Base-by-base conservation (phyloP, 1,140 invertebrate species). In the Pseudomyrmex dendroicus region DNA sequence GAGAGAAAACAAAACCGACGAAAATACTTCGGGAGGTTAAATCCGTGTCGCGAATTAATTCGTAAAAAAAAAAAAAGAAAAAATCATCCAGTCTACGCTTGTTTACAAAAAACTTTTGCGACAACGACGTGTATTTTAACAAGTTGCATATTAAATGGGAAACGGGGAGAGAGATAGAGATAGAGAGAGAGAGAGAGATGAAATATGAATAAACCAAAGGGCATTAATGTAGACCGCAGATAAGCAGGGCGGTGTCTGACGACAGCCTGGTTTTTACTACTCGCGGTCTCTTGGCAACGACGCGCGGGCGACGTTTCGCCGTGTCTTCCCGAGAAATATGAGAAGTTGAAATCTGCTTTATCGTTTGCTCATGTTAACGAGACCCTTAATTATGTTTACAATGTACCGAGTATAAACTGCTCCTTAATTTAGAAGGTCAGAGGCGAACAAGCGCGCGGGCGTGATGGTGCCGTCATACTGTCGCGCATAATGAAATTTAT, bases 341-440 rank as follows among this genome's bases (percentile, higher is more conserved):
- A 73, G 66, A 67, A 67, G 59, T 66, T 70, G 73, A 68, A 50
- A 61, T 66, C 68, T 50, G 83, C 86, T 77, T 50, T 88, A 88
- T 88, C 86, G 87, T 87, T 86, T 87, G 86, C 78, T 80, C 80
- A 85, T 78, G 88, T 89, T 89, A 90, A 90, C 86, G 86, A 89
- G 89, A 82, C 86, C 83, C 61, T 88, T 90, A 90, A 90, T 90
- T 90, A 89, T 90, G 86, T 90, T 90, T 90, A 88, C 86, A 84
- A 88, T 89, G 62, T 82, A 76, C 73, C 68, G 76, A 76, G 86
- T 83, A 89, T 83, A 82, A 88, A 89, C 84, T 66, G 76, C 84
- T 87, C 73, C 70, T 90, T 90, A 90, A 88, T 88, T 86, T 86
- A 85, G 82, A 82, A 84, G 78, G 89, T 87, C 85, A 87, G 84